phyloP scores from a whole-genome alignment of 2,888 invertebrate genomes.

The Pogonocherus hispidulus region DNA sequence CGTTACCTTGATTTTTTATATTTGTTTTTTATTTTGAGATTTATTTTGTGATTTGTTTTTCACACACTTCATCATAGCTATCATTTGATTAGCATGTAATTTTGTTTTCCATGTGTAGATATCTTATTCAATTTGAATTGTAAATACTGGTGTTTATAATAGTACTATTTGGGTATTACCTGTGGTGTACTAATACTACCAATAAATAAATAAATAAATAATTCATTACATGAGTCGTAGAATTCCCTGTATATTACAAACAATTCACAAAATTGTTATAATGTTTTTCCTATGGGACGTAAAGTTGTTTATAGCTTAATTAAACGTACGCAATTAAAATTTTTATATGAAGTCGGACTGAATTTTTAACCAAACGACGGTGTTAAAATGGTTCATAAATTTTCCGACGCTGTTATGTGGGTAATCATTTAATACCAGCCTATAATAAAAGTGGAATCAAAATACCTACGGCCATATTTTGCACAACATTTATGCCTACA shows the following conservation, averaged over 20 bases:
- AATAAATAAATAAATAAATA: no score
- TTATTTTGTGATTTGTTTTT: no score
- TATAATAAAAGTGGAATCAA: constrained; percentile 17
- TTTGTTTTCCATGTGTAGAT: no score
- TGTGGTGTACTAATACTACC: no score
- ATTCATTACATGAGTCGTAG: no score
- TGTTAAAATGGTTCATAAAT: constrained; percentile 7
- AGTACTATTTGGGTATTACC: no score
- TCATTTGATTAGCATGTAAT: no score
- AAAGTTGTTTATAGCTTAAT: constrained; percentile 2
- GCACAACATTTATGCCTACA: constrained; percentile 5
- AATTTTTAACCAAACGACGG: background rate
- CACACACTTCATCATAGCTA: no score
- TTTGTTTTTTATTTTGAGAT: no score
- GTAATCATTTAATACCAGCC: constrained; percentile 18
- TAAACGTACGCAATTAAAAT: constrained; percentile 1
- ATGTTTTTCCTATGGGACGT: background rate
- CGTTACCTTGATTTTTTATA: no score
- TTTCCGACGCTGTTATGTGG: background rate
- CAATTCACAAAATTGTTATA: background rate
- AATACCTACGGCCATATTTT: constrained; percentile 5
- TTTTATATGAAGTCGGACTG: background rate
- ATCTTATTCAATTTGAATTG: no score
- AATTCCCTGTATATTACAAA: background rate
- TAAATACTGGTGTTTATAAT: no score